phyloP scores from a whole-genome alignment of 2,113 vertebrate species.

The Halcyon senegalensis region DNA sequence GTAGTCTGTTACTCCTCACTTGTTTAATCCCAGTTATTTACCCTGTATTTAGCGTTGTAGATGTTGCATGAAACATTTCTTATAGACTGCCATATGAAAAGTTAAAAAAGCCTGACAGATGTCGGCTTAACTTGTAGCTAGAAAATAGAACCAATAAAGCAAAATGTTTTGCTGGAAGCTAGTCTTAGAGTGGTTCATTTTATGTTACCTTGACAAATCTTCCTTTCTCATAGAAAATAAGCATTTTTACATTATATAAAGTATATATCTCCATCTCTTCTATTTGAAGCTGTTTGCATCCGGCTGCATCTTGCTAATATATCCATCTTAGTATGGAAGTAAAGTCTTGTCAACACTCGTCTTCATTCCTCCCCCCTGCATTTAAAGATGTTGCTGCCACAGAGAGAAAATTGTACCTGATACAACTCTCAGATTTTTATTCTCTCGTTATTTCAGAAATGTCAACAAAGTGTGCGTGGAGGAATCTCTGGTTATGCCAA shows the following conservation, averaged over 20 bases:
- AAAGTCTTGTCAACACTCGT: neutral
- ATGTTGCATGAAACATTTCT: constrained; percentile 70
- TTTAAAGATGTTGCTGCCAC: neutral
- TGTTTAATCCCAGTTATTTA: constrained; percentile 53
- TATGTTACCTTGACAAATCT: neutral
- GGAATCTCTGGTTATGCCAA: constrained; percentile 37
- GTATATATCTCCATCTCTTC: neutral
- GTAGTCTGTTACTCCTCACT: constrained; percentile 36
- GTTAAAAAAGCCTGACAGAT: constrained; percentile 12
- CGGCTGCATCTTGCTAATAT: neutral
- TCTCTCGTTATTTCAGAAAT: constrained; percentile 1
- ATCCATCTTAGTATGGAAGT: neutral
- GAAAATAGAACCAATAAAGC: constrained; percentile 77
- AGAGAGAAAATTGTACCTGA: neutral
- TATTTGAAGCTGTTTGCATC: neutral
- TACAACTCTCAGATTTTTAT: neutral
- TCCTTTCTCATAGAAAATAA: neutral
- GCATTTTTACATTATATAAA: neutral
- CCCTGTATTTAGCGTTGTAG: constrained; percentile 44
- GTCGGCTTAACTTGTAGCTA: constrained; percentile 73
- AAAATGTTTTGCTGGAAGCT: constrained; percentile 65
- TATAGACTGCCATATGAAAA: constrained; percentile 45
- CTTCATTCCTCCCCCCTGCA: neutral
- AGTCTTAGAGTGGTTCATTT: constrained; percentile 60
- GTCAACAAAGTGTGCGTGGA: neutral